Percentiles rank a stretch among this genome's conserved stretches.
phyloP scores from a whole-genome alignment of 2,888 invertebrate species.

The Papilio protenor region DNA sequence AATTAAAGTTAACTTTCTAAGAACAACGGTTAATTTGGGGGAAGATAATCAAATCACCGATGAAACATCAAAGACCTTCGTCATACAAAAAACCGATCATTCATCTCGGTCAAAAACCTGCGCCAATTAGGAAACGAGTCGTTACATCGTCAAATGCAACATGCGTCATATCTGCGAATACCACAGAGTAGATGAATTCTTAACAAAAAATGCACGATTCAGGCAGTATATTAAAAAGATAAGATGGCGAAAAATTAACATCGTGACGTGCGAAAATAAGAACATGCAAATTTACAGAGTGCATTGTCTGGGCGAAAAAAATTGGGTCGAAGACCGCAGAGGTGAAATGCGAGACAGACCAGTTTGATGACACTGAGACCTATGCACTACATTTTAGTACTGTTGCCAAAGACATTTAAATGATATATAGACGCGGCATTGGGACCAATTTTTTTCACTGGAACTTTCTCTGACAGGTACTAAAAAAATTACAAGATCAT shows the following conservation, averaged over 20 bases:
- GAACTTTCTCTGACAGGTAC: too few relatives aligned
- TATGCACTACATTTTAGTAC: constrained; percentile 49
- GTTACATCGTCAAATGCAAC: constrained; percentile 49
- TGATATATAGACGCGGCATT: too few relatives aligned
- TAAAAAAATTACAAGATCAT: too few relatives aligned
- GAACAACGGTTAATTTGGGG: constrained; percentile 27
- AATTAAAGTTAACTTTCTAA: constrained; percentile 8
- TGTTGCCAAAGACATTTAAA: neutral
- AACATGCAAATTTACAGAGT: constrained; percentile 27
- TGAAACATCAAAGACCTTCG: constrained; percentile 34
- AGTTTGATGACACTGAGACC: constrained; percentile 46
- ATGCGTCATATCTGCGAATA: constrained; percentile 6
- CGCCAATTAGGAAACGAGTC: constrained; percentile 52
- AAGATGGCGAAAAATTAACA: constrained; percentile 21
- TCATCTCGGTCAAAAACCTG: constrained; percentile 52
- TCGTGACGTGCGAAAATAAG: constrained; percentile 11
- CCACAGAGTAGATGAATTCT: constrained; percentile 15
- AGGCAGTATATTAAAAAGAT: constrained; percentile 12
- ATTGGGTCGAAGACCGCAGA: constrained; percentile 37
- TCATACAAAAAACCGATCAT: constrained; percentile 48
- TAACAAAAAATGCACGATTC: neutral
- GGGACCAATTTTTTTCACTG: too few relatives aligned
- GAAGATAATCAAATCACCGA: constrained; percentile 30
- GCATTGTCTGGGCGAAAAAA: constrained; percentile 35
- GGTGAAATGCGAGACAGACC: constrained; percentile 29